Percentiles rank a stretch among this genome's conserved stretches.
These are phyloP conservation scores for Fragum sueziense DNA, from an alignment of 2,888 invertebrate genomes.

Conservation along the genomic window DNA sequence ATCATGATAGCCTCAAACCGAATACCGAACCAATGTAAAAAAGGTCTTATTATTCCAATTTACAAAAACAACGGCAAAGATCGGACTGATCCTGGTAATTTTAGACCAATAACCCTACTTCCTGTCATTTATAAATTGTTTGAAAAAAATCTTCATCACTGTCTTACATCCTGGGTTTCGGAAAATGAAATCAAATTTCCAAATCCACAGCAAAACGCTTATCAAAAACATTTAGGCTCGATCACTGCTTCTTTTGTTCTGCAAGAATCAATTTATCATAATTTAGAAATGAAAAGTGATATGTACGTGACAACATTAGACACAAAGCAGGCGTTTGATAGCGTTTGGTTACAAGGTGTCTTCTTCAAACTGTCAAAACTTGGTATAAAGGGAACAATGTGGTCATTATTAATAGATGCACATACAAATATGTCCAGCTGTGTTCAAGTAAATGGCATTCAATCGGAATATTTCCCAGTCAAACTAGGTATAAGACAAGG, in stretches of 20 bases:
- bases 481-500: neutral
- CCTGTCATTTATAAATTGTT: neutral
- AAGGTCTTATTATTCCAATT: neutral
- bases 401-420: neutral
- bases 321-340: neutral
- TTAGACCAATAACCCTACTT: neutral
- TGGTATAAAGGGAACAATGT: neutral
- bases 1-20: neutral
- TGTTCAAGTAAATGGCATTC: neutral
- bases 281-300: neutral
- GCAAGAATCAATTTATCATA: conserved; percentile 4
- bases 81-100: neutral
- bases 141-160: neutral
- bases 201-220: neutral
- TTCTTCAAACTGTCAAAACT: neutral
- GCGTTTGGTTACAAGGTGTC: neutral
- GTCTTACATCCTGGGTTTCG: neutral
- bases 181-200: neutral
- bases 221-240: neutral
- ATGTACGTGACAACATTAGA: neutral
- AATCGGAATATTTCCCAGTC: neutral
- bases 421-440: conserved; percentile 3
- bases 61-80: conserved; percentile 1
- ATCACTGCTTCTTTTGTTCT: neutral
- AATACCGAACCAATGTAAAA: neutral